Evolutionary conservation across 2,113 vertebrate genomes (phyloP), one percentile per base, ranked within the genome.

Genomic region (cattle (Bos taurus)): DNA sequence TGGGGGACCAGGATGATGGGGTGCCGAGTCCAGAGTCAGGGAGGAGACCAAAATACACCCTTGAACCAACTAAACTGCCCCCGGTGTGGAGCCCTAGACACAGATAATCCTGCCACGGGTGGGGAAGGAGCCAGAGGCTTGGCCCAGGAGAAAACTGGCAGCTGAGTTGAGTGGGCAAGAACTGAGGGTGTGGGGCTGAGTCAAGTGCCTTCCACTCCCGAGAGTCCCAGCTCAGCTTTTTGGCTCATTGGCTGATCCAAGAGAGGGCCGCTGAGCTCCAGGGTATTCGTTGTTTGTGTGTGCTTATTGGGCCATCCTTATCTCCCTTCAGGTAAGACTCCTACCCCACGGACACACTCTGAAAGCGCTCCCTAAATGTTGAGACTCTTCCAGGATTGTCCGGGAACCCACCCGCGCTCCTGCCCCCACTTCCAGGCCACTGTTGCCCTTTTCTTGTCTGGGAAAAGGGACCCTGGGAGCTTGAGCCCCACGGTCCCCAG

Each of bases 31-130:
- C 81, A 40, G 93, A 71, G 52, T 50, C 28, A 52, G 40, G 26
- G 28, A 96, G 84, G 81, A 86, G 64, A 46, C 40, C 91, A 62
- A 90, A 95, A 56, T 54, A 33, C 13, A 64, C 54, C 30, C n/a
- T 82, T 40, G 48, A 92, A 77, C 19, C 17, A 16, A 6, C 40
- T 54, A 23, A 95, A 91, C 40, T 43, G 21, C 36, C n/a, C 50
- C 52, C 77, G 2, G 56, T 15, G 43, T 48, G 14, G 52, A 86
- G 64, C 71, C 67, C 71, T 7, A 56, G 30, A 81, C 7, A 28
- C 30, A 83, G 5, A n/a, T 23, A 14, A 40, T 50, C 56, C 60
- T 52, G 26, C 46, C 30, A 8, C 1, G 7, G 26, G 1, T 9
- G 5, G 13, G 11, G 43, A 48, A 64, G 60, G 48, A 87, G 21